Conservation (phyloP, 92 coral and sea anemone species). For the Porites lobata region DNA sequence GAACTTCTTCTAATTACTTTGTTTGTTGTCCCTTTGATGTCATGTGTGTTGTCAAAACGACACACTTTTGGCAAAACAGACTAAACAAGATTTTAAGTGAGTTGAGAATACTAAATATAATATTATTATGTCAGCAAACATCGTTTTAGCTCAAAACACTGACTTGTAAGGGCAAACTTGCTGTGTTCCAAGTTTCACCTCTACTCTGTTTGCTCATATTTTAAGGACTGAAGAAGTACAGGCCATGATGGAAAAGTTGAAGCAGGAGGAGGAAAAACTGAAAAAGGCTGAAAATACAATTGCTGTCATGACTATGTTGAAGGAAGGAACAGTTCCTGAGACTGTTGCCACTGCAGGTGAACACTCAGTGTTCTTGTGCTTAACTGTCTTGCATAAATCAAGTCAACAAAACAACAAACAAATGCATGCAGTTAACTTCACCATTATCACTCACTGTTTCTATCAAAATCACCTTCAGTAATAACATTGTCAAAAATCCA, state of each 20-base stretch:
- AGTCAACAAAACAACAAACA: neutral
- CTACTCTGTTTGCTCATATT: neutral
- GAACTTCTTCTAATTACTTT: no score
- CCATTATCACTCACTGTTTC: neutral
- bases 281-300: slow-evolving; percentile 92
- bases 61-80: no score
- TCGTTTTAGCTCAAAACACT: neutral
- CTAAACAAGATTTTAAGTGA: no score
- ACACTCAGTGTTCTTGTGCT: neutral
- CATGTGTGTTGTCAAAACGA: no score
- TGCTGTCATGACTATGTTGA: slow-evolving; percentile 97
- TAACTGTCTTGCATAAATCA: neutral
- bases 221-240: slow-evolving; percentile 89
- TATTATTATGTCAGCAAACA: no score
- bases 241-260: slow-evolving; percentile 82
- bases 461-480: no score
- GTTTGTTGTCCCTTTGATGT: no score
- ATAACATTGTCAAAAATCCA: no score
- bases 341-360: slow-evolving; percentile 84
- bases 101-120: no score
- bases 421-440: neutral
- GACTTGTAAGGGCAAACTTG: neutral
- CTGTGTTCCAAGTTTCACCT: neutral
- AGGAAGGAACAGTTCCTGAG: slow-evolving; percentile 97
- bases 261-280: slow-evolving; percentile 92